Evolutionary conservation across 1,140 invertebrate genomes (phyloP).

Genomic region (Leptinotarsa undecemlineata): DNA sequence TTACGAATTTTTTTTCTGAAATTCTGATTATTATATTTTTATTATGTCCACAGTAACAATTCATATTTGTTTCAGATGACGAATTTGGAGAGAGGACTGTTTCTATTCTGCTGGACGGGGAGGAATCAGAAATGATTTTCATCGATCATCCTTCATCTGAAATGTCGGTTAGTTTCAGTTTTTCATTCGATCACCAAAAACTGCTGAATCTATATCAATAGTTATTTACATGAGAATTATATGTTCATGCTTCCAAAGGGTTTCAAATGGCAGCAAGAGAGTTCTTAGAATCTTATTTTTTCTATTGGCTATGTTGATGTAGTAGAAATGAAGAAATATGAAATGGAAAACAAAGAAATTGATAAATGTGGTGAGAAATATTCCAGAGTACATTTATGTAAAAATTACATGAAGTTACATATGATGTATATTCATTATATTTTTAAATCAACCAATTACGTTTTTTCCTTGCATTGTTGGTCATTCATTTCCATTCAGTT

Average conservation of each 20-base stretch:
- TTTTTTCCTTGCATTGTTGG: no score
- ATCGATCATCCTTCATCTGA: conserved; percentile 85
- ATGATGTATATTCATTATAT: no score
- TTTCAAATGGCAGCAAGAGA: not conserved
- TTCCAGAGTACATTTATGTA: no score
- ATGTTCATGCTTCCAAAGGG: not conserved
- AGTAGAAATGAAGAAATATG: no score
- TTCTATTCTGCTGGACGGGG: conserved; percentile 85
- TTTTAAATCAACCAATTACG: no score
- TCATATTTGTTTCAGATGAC: conserved; percentile 72
- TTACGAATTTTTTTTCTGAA: not conserved
- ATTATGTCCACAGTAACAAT: not conserved
- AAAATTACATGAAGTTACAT: no score
- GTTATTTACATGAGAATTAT: no score
- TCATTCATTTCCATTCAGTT: no score
- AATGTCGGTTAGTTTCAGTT: conserved; percentile 74
- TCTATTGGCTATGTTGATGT: not conserved
- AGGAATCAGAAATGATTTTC: conserved; percentile 89
- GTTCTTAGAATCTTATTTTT: not conserved
- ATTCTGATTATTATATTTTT: not conserved
- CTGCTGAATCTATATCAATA: no score
- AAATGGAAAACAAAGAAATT: no score
- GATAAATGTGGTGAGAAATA: no score
- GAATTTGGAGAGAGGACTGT: conserved; percentile 90
- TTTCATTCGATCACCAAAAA: not conserved